Percentiles rank a stretch among this genome's conserved stretches.
These are phyloP conservation scores for Ptychadena robeensis DNA, from an alignment of 2,797 vertebrate species.

Conservation along the genomic window DNA sequence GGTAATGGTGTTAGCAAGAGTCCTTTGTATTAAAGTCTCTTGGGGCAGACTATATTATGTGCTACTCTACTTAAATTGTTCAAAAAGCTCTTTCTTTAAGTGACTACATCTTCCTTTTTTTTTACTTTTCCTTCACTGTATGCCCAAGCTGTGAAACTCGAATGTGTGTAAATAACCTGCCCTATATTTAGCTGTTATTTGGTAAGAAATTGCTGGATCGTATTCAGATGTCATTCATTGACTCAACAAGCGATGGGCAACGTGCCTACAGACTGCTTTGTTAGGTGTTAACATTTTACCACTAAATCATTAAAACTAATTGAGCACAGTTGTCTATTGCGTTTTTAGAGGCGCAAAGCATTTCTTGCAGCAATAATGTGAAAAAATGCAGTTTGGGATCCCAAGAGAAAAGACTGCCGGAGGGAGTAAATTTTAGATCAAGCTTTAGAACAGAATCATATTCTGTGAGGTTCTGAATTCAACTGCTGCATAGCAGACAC, in stretches of 20 bases:
- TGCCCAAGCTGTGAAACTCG: conserved; percentile 27
- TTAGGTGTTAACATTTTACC: conserved; percentile 47
- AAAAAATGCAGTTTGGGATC: conserved; percentile 12
- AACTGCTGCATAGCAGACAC: conserved; percentile 14
- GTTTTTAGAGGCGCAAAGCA: conserved; percentile 25
- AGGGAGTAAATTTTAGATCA: conserved; percentile 47
- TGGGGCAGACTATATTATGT: conserved; percentile 17
- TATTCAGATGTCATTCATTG: conserved; percentile 35
- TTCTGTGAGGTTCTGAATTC: conserved; percentile 24
- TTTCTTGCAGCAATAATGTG: conserved; percentile 35
- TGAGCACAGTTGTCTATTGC: conserved; percentile 37
- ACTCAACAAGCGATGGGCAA: conserved; percentile 24
- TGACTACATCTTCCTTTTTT: neutral
- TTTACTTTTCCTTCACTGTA: conserved; percentile 13
- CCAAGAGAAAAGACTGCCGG: conserved; percentile 7
- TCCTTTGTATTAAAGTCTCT: conserved; percentile 13
- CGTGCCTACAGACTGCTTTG: conserved; percentile 28
- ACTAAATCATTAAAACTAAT: conserved; percentile 45
- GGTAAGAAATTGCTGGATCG: conserved; percentile 38
- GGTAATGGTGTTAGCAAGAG: conserved; percentile 20
- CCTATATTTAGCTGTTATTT: conserved; percentile 48
- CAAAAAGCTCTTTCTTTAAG: conserved; percentile 21
- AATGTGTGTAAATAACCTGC: conserved; percentile 43
- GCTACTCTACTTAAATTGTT: conserved; percentile 17
- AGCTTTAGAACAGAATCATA: conserved; percentile 15